Percentiles rank a stretch among this genome's conserved stretches.
Evolutionary conservation across 2,888 invertebrate species (phyloP).

Genomic region (Cheilosia urbana): DNA sequence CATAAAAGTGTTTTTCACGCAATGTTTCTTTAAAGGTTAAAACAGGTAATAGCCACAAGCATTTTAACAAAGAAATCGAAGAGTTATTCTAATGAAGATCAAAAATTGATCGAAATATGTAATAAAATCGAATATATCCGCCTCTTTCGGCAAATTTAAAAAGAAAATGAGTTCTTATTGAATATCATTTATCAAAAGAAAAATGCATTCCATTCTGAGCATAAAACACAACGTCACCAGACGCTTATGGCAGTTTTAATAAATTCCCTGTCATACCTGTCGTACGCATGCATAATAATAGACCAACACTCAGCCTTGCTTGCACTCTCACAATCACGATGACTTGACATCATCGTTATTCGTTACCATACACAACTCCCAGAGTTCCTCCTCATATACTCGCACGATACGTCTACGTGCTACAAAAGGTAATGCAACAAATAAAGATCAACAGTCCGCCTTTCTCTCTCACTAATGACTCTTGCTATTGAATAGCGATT

Average conservation of each 20-base stretch:
- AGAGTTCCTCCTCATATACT: not conserved
- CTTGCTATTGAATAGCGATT: slow-evolving; percentile 51
- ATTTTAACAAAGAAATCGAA: too few species aligned
- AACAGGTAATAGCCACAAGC: too few species aligned
- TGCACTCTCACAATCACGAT: not conserved
- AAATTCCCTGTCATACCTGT: slow-evolving; percentile 22
- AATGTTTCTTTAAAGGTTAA: too few species aligned
- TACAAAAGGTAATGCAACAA: slow-evolving; percentile 37
- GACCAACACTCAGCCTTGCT: not conserved
- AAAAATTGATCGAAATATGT: too few species aligned
- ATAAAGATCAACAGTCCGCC: slow-evolving; percentile 19
- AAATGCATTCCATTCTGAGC: not conserved
- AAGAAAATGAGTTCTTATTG: too few species aligned
- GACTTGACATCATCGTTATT: slow-evolving; percentile 22
- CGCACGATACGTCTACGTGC: not conserved
- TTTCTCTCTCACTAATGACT: slow-evolving; percentile 14
- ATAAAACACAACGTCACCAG: not conserved
- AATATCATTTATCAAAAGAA: too few species aligned
- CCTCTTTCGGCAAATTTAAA: too few species aligned
- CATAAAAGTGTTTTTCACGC: too few species aligned
- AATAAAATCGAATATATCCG: too few species aligned
- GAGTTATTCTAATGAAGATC: too few species aligned
- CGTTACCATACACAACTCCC: slow-evolving; percentile 11
- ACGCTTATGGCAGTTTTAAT: slow-evolving; percentile 5
- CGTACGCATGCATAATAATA: slow-evolving; percentile 9